Conservation (phyloP, 2,113 vertebrate species). For the Aix galericulata region DNA sequence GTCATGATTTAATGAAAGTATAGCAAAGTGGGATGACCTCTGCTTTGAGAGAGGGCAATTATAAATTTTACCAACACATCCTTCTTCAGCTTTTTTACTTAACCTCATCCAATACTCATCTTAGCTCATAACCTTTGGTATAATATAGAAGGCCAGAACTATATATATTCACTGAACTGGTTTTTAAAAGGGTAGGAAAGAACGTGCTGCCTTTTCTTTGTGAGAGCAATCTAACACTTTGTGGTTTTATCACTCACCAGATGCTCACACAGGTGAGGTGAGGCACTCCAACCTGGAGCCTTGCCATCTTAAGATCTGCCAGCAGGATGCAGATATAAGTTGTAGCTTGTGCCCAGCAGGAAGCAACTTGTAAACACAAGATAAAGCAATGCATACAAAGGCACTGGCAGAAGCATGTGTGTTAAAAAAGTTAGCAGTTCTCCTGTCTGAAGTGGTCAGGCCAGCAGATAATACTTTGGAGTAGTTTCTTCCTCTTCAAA, state of each 20-base stretch:
- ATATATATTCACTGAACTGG: neutral
- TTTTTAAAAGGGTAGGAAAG: neutral
- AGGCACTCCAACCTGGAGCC: neutral
- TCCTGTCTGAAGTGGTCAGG: neutral
- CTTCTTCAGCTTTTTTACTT: neutral
- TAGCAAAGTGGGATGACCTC: neutral
- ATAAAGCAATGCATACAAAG: neutral
- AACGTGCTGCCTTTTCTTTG: neutral
- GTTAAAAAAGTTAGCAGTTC: slow-evolving; percentile 19
- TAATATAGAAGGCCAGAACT: neutral
- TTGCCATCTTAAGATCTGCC: neutral
- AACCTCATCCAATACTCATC: neutral
- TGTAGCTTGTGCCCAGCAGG: neutral
- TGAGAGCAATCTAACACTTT: neutral
- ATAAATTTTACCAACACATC: neutral
- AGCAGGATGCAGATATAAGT: rapidly evolving
- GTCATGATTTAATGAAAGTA: neutral
- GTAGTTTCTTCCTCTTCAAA: slow-evolving; percentile 46
- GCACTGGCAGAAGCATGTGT: neutral
- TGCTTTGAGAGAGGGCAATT: neutral
- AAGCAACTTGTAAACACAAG: neutral
- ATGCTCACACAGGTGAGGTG: rapidly evolving
- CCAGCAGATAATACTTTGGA: slow-evolving; percentile 59
- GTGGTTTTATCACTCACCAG: neutral
- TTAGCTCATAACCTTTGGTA: neutral